These are phyloP conservation scores for Drosophila willistoni DNA, from an alignment of 1,140 invertebrate species.

Conservation along the genomic window DNA sequence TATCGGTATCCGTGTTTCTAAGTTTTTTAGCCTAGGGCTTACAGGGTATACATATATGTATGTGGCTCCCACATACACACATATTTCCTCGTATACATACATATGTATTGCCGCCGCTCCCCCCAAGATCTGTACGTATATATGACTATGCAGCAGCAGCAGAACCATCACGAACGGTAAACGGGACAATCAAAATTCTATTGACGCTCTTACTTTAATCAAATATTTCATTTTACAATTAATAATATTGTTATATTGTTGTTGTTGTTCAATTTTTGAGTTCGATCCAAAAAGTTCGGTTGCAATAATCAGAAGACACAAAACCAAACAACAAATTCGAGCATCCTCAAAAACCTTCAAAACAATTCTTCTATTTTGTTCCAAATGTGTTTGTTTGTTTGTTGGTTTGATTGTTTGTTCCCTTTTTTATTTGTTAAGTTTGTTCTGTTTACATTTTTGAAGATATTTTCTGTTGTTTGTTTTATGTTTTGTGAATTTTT, in stretches of 20 bases:
- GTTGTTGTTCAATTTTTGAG: slow-evolving; percentile 49
- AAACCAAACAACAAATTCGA: slow-evolving; percentile 4
- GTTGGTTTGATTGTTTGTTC: slow-evolving; percentile 44
- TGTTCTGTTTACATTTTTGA: slow-evolving; percentile 10
- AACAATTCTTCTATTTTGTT: background rate
- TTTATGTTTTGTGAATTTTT: slow-evolving; percentile 26
- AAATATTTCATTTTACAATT: slow-evolving; percentile 28
- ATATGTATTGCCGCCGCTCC: background rate
- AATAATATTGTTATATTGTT: slow-evolving; percentile 30
- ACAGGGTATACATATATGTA: background rate
- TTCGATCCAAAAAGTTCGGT: slow-evolving; percentile 27
- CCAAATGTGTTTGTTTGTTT: slow-evolving; percentile 22
- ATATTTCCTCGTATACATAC: too few relatives aligned
- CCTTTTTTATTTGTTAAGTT: slow-evolving; percentile 20
- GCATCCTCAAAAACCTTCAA: background rate
- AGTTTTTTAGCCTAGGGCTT: background rate
- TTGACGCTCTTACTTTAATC: slow-evolving; percentile 61
- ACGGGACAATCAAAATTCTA: slow-evolving; percentile 81
- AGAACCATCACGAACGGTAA: slow-evolving; percentile 52
- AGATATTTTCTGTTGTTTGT: slow-evolving; percentile 4
- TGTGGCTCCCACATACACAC: background rate
- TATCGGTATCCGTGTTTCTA: background rate
- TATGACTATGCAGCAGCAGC: slow-evolving; percentile 25
- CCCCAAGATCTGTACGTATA: background rate
- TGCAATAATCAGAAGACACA: background rate